Evolutionary conservation across 1,140 invertebrate species (phyloP).

Genomic region (Procambarus clarkii): DNA sequence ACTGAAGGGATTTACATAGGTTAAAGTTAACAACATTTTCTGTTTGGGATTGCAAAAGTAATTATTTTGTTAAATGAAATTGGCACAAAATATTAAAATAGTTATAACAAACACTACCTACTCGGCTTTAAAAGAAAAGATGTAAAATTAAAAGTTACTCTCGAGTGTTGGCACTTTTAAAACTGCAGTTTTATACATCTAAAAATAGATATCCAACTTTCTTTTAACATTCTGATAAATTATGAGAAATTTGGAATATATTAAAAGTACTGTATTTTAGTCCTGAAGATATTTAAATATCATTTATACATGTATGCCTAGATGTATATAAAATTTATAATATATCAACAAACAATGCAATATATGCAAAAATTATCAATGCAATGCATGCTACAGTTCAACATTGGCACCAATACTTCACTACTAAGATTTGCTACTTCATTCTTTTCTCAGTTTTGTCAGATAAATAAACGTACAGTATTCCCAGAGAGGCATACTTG

Average conservation of each 20-base stretch:
- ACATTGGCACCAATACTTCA: background rate
- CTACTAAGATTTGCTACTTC: background rate
- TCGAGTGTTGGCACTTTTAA: background rate
- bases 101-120: too few species aligned
- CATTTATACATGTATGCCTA: background rate
- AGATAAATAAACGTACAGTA: background rate
- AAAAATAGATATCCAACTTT: background rate
- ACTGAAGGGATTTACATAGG: too few species aligned
- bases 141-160: too few species aligned
- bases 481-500: conserved; percentile 4
- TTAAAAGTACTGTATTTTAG: too few species aligned
- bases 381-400: background rate
- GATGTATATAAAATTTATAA: background rate
- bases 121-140: too few species aligned
- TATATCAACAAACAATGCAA: background rate
- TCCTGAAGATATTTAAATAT: too few species aligned
- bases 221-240: background rate
- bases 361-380: background rate
- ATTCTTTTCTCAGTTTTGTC: too few species aligned
- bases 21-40: too few species aligned
- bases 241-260: too few species aligned
- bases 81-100: too few species aligned
- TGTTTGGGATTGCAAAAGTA: too few species aligned
- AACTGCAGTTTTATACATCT: background rate
- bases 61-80: too few species aligned